A percentile compares a stretch with the other conserved stretches of the same genome.
These are phyloP conservation scores for Spermophilus dauricus DNA, from an alignment of 2,113 vertebrate genomes.

Conservation along the genomic window DNA sequence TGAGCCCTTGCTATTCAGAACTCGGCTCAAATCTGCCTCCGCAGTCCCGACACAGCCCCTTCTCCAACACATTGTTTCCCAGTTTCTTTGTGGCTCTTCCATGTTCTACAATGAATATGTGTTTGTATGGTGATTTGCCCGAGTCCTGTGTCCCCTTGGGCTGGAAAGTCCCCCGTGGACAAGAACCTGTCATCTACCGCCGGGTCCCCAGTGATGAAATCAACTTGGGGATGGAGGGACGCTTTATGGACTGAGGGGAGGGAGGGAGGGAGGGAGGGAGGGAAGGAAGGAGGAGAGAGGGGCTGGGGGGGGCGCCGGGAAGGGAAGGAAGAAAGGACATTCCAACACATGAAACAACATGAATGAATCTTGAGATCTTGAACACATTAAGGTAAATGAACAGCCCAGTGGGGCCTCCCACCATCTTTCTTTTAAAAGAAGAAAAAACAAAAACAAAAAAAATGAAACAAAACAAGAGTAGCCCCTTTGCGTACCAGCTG, in stretches of 20 bases:
- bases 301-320: accelerated
- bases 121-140: accelerated
- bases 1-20: not conserved
- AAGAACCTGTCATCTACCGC: not conserved
- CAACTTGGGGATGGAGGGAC: not conserved
- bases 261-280: not conserved
- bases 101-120: accelerated
- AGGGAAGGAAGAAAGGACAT: no score
- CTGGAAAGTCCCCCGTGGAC: accelerated
- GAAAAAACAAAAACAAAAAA: not conserved
- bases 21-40: not conserved
- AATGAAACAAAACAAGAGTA: not conserved
- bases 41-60: accelerated
- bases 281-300: accelerated
- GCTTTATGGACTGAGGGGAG: not conserved
- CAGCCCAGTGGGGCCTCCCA: not conserved
- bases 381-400: no score
- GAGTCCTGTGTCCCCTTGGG: not conserved
- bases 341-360: no score
- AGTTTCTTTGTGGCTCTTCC: accelerated
- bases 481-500: constrained; percentile 66
- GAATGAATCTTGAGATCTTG: no score
- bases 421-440: constrained; percentile 30
- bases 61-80: accelerated
- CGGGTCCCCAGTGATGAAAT: not conserved